Conservation (phyloP, 2,888 invertebrate species). For the Lymantria dispar region DNA sequence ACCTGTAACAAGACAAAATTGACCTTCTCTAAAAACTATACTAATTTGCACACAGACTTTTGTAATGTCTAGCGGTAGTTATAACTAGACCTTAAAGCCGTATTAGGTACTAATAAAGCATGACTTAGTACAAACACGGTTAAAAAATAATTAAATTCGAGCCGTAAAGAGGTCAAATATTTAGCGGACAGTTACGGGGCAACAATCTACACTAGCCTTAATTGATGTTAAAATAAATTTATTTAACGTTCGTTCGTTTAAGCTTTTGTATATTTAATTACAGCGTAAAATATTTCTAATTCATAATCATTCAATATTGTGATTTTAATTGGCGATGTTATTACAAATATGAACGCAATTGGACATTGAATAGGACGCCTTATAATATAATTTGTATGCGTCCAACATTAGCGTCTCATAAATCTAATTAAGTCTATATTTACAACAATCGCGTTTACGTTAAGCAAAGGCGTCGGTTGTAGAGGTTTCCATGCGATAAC, state of each 20-base stretch:
- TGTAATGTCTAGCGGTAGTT: constrained; percentile 16
- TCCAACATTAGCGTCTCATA: constrained; percentile 45
- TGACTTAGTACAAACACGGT: not conserved
- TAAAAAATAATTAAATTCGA: constrained; percentile 1
- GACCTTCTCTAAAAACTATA: constrained; percentile 47
- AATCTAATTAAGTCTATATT: constrained; percentile 51
- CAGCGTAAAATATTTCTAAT: constrained; percentile 23
- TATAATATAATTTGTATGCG: constrained; percentile 57
- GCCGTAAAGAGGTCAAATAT: constrained; percentile 18
- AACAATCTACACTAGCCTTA: constrained; percentile 25
- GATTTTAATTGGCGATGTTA: constrained; percentile 18
- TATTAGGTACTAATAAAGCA: not conserved
- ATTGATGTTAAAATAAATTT: constrained; percentile 9
- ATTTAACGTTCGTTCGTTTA: constrained; percentile 26
- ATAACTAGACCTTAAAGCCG: constrained; percentile 1
- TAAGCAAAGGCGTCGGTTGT: constrained; percentile 24
- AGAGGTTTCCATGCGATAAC: constrained; percentile 25
- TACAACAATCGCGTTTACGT: constrained; percentile 36
- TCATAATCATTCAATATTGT: constrained; percentile 11
- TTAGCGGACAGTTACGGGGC: constrained; percentile 32
- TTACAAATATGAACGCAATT: constrained; percentile 31
- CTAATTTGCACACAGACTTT: constrained; percentile 37
- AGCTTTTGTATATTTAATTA: constrained; percentile 32
- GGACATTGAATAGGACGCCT: constrained; percentile 47
- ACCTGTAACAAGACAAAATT: constrained; percentile 48